These are phyloP conservation scores for Drosophila takahashii DNA, from an alignment of 1,140 invertebrate genomes.

Conservation along the genomic window DNA sequence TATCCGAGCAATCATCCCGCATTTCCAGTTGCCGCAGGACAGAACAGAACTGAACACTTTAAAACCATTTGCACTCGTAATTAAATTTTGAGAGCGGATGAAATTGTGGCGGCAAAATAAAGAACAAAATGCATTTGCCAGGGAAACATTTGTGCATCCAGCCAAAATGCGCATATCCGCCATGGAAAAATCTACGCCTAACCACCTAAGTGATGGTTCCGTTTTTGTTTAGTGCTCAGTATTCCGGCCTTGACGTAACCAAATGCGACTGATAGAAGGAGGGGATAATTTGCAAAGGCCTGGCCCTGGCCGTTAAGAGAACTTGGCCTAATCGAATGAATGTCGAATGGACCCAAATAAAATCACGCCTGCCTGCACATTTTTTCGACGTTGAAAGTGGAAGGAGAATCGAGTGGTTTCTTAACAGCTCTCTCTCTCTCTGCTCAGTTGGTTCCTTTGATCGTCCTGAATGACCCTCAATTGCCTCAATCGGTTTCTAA, in stretches of 20 bases:
- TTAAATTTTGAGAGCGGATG: constrained; percentile 58
- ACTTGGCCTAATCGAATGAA: constrained; percentile 39
- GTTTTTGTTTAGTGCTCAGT: constrained; percentile 19
- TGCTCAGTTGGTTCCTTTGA: constrained; percentile 22
- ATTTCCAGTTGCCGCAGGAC: constrained; percentile 1
- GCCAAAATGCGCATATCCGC: constrained; percentile 34
- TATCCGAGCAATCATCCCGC: constrained; percentile 26
- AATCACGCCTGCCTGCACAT: constrained; percentile 23
- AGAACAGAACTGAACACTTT: constrained; percentile 10
- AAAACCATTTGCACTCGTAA: constrained; percentile 50
- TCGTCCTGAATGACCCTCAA: constrained; percentile 19
- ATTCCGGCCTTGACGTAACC: not conserved
- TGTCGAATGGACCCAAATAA: constrained; percentile 42
- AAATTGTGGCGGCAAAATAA: constrained; percentile 27
- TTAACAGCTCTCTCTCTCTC: not conserved
- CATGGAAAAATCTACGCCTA: constrained; percentile 18
- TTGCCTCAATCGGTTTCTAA: constrained; percentile 4
- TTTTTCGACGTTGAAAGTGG: not conserved
- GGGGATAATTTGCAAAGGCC: constrained; percentile 24
- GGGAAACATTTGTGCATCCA: constrained; percentile 16
- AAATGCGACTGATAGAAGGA: constrained; percentile 7
- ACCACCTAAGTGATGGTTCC: constrained; percentile 43
- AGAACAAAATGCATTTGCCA: constrained; percentile 29
- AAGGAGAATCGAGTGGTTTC: not conserved
- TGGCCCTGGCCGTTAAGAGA: constrained; percentile 18